phyloP scores from a whole-genome alignment of 64 coral and sea anemone genomes.

The Montipora capricornis region DNA sequence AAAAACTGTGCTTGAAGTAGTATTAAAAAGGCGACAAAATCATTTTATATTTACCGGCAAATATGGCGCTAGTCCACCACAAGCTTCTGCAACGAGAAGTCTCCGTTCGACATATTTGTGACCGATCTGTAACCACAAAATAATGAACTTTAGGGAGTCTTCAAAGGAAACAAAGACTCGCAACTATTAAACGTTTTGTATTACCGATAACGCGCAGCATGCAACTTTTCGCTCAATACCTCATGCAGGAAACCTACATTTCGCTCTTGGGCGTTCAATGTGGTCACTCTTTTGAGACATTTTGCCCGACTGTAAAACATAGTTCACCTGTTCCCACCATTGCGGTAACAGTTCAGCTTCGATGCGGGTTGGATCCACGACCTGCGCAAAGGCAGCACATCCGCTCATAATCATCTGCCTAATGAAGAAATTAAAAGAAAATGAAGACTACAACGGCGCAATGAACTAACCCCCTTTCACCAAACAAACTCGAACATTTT shows the following conservation, averaged over 20 bases:
- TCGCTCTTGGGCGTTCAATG: too few relatives aligned
- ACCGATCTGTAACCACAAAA: constrained; percentile 67
- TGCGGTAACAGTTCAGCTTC: constrained; percentile 93
- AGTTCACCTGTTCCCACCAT: constrained; percentile 93
- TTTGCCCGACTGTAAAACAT: too few relatives aligned
- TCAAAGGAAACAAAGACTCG: neutral
- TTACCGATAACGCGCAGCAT: too few relatives aligned
- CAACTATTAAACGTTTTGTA: too few relatives aligned
- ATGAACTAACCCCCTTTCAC: neutral
- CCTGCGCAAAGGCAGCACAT: constrained; percentile 94
- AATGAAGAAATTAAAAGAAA: neutral
- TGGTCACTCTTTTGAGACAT: too few relatives aligned
- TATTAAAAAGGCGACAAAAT: too few relatives aligned
- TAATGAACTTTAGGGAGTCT: too few relatives aligned
- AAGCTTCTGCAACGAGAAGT: constrained; percentile 94
- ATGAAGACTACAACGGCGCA: neutral
- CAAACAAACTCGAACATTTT: too few relatives aligned
- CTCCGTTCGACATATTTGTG: constrained; percentile 96
- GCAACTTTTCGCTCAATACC: too few relatives aligned
- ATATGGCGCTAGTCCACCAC: constrained; percentile 84
- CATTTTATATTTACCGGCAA: constrained; percentile 73
- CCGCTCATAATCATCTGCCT: constrained; percentile 99
- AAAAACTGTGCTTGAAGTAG: neutral
- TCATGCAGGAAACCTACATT: too few relatives aligned
- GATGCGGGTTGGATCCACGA: constrained; percentile 84